Percentiles rank a stretch among this genome's conserved stretches.
Conservation (phyloP, 2,888 invertebrate genomes). For the Trisateles emortualis region DNA sequence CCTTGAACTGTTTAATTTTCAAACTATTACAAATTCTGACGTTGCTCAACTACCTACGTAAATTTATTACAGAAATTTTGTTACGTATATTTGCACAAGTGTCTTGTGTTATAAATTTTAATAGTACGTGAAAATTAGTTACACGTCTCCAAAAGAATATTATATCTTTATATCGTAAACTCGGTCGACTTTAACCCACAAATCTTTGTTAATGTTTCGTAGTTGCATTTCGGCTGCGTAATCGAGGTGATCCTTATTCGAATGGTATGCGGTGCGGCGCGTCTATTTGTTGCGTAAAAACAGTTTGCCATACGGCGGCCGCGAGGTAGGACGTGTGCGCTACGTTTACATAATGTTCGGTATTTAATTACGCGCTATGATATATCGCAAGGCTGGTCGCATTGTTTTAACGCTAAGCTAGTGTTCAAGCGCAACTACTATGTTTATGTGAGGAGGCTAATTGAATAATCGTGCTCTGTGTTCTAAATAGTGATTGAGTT, state of each 20-base stretch:
- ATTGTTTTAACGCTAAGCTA: constrained; percentile 64
- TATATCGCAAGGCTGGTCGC: constrained; percentile 63
- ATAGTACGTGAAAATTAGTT: constrained; percentile 39
- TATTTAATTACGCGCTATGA: constrained; percentile 67
- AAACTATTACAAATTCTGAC: not conserved
- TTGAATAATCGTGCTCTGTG: constrained; percentile 61
- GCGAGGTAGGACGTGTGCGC: constrained; percentile 62
- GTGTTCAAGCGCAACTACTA: constrained; percentile 62
- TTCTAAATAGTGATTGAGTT: constrained; percentile 61
- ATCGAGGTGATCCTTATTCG: constrained; percentile 81
- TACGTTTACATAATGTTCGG: constrained; percentile 52
- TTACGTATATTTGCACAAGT: constrained; percentile 69
- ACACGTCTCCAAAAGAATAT: constrained; percentile 51
- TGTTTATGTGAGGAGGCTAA: constrained; percentile 65
- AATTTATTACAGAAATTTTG: constrained; percentile 24
- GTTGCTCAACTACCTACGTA: constrained; percentile 1
- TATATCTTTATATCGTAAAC: constrained; percentile 49
- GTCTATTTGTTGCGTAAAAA: constrained; percentile 70
- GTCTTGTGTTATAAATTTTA: constrained; percentile 32
- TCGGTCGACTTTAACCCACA: constrained; percentile 58
- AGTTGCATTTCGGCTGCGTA: constrained; percentile 72
- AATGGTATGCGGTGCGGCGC: constrained; percentile 75
- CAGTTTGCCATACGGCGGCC: constrained; percentile 66
- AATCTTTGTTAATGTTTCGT: constrained; percentile 70
- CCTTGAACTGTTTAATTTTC: constrained; percentile 13